These are phyloP conservation scores for Pteria penguin DNA, from an alignment of 2,888 invertebrate species.

Conservation along the genomic window DNA sequence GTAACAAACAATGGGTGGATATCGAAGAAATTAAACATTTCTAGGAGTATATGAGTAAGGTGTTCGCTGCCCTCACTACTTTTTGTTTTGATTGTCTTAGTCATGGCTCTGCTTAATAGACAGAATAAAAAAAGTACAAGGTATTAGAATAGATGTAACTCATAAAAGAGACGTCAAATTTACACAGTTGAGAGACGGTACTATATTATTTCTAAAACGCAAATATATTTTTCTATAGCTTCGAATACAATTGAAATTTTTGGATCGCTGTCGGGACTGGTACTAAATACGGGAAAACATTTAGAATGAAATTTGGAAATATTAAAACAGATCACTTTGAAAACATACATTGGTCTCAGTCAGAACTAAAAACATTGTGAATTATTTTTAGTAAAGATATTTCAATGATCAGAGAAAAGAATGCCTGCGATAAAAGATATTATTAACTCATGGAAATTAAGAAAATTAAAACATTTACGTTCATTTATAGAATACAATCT, in stretches of 20 bases:
- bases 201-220: no score
- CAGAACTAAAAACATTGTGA: background rate
- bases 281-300: background rate
- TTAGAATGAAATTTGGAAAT: background rate
- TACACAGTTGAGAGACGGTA: no score
- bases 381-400: background rate
- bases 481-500: background rate
- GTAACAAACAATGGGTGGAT: background rate
- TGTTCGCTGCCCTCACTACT: background rate
- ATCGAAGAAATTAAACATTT: background rate
- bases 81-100: background rate
- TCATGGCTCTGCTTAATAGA: background rate
- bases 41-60: background rate
- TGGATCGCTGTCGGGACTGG: background rate
- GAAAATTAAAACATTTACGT: background rate
- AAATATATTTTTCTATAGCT: no score
- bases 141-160: no score
- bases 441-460: background rate
- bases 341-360: background rate
- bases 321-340: background rate
- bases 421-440: background rate
- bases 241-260: background rate
- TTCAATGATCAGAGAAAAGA: background rate
- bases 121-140: no score
- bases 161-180: no score